Evolutionary conservation across 2,888 invertebrate genomes (phyloP), one percentile per base, ranked within the genome.

Genomic region (Melipona beecheii): DNA sequence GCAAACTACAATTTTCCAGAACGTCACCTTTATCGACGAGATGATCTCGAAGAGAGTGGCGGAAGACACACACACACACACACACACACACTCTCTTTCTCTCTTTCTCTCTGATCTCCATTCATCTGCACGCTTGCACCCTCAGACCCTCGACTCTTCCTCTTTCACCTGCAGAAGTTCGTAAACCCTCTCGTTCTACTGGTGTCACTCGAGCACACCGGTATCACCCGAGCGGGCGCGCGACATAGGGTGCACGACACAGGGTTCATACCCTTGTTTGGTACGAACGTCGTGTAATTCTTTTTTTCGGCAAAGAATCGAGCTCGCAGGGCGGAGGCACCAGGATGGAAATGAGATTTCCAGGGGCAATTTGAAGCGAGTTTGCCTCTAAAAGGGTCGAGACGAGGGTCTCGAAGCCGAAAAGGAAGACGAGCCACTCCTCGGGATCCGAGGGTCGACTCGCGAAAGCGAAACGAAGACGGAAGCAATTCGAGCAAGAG

Each of bases 341-440:
- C 17, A n/a, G 17, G 70, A 65, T 81, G 77, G 80, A 87, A 90
- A 90, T 90, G 90, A 90, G 88, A 90, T 89, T 90, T 88, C 70
- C 89, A 86, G 85, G 79, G 81, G 85, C 87, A 90, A 90, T 90
- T 90, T 90, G 84, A 85, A 86, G 83, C 81, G 85, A 90, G 88
- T 88, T 90, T 86, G 86, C 86, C 81, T 84, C 83, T 80, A 81
- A 88, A 82, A 86, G 81, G 81, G 76, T 80, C 87, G 87, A 82
- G 83, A 82, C 77, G 75, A 73, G 58, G 70, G 69, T 77, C 81
- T 73, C 81, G 80, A 78, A 75, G 66, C 71, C 50, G 50, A 68
- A 43, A 78, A 80, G 73, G 70, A 76, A 31, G 43, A 71, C 43
- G 65, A 75, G 54, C 64, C 19, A 43, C 75, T 36, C 43, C 43